Evolutionary conservation across 2,113 vertebrate genomes (phyloP), one percentile per base, ranked within the genome.

Genomic region (Nothoprocta perdicaria): DNA sequence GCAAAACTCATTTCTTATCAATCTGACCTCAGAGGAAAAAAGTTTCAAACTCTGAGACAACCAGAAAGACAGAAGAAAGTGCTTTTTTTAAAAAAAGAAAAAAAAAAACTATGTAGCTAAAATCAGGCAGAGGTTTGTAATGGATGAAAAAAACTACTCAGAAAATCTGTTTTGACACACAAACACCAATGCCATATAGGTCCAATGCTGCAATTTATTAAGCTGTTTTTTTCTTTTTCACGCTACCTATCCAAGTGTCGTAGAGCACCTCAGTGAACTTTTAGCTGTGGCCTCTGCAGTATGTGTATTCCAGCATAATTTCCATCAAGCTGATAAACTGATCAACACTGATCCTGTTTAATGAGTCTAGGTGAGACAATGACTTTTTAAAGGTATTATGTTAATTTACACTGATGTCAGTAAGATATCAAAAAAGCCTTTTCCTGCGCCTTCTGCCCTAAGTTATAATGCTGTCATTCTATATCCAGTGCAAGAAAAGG

Each of bases 261-360:
- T 14, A 84, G 50, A 67, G 61, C 73, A 88, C 66, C 53, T 84
- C 55, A 86, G 81, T 65, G 18, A 71, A 27, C 72, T 89, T 57
- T 14, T 58, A 92, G 77, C 75, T 89, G 55, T 84, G 94, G 91
- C 61, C 67, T 27, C 93, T 88, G 38, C 63, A 91, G 79, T 33
- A 90, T n/a, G 79, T 18, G 66, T 40, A 86, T 66, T 71, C 31
- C 31, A 74, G 82, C 75, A 87, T 50, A 40, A 89, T 69, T 91
- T 86, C 69, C 58, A 81, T 68, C 84, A 88, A 79, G 31, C 75
- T 61, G 93, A 78, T 19, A 62, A 90, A 73, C 62, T 90, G 72
- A 86, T 87, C 55, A 78, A 57, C 80, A 86, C 86, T 72, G 80
- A 96, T 80, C 33, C 69, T 38, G 45, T 80, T 96, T 66, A 94